Conservation (phyloP, 2,888 invertebrate genomes). For the Drosophila limbata region DNA sequence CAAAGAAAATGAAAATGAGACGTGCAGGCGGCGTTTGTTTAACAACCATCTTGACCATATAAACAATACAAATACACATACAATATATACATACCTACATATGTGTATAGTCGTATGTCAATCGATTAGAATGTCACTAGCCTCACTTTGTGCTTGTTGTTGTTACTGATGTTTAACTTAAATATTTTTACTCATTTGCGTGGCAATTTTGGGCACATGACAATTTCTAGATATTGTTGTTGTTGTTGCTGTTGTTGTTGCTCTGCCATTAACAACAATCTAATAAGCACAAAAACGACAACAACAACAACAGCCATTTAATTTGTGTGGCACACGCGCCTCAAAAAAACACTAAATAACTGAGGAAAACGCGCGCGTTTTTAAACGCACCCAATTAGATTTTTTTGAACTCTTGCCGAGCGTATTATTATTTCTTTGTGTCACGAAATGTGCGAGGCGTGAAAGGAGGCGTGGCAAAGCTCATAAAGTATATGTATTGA, state of each 20-base stretch:
- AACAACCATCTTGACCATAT: conserved; percentile 32
- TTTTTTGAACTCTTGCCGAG: neutral
- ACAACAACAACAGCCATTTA: conserved; percentile 42
- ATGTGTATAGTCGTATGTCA: neutral
- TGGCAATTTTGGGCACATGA: conserved; percentile 80
- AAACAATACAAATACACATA: conserved; percentile 27
- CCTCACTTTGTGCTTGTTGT: conserved; percentile 29
- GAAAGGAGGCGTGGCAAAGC: neutral
- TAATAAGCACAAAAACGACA: conserved; percentile 18
- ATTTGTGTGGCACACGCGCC: conserved; percentile 64
- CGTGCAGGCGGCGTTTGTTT: conserved; percentile 50
- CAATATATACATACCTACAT: neutral
- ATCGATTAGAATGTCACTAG: conserved; percentile 54
- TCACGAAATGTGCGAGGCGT: neutral
- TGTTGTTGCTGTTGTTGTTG: conserved; percentile 28
- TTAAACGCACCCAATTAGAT: conserved; percentile 28
- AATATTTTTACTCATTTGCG: conserved; percentile 78
- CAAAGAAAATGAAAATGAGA: conserved; percentile 35
- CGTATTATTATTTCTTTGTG: neutral
- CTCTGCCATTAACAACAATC: conserved; percentile 26
- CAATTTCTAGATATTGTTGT: conserved; percentile 50
- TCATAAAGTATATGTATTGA: neutral
- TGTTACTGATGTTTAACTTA: conserved; percentile 55
- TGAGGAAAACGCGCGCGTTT: conserved; percentile 20
- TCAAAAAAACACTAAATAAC: conserved; percentile 9